Evolutionary conservation across 2,888 invertebrate species (phyloP).

Genomic region (Latrodectus hesperus): DNA sequence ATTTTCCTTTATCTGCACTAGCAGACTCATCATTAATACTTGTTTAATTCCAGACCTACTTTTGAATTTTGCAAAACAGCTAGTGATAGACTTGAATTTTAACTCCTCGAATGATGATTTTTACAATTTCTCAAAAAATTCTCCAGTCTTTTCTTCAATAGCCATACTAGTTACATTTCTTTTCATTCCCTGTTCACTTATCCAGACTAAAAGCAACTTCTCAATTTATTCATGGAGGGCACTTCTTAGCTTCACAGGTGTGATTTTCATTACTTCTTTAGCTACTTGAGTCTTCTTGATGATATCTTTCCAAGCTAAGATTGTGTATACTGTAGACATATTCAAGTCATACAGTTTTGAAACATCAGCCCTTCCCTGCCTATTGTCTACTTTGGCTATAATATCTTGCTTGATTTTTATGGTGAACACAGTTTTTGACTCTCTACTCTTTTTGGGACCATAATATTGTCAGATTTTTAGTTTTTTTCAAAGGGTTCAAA

Average conservation of each 20-base stretch:
- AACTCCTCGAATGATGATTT: too few species aligned
- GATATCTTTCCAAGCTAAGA: constrained; percentile 20
- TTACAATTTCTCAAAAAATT: too few species aligned
- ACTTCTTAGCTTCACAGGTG: constrained; percentile 22
- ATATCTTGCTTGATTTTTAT: constrained; percentile 31
- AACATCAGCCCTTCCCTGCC: constrained; percentile 5
- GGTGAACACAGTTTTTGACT: constrained; percentile 48
- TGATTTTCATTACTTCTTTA: constrained; percentile 27
- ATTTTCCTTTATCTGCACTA: too few species aligned
- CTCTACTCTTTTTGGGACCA: constrained; percentile 31
- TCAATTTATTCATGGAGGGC: constrained; percentile 28
- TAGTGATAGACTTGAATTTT: too few species aligned
- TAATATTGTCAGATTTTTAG: constrained; percentile 20
- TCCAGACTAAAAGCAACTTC: constrained; percentile 28
- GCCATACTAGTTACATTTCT: not conserved
- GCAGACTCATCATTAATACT: too few species aligned
- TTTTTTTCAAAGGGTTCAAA: constrained; percentile 15
- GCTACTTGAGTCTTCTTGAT: constrained; percentile 28
- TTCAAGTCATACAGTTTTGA: constrained; percentile 10
- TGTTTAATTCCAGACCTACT: too few species aligned
- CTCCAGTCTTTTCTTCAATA: too few species aligned
- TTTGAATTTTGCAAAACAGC: too few species aligned
- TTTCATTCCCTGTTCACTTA: constrained; percentile 11
- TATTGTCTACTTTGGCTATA: constrained; percentile 4
- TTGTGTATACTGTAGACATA: constrained; percentile 22